Conservation (phyloP, 2,797 vertebrate genomes). For the Alca torda region DNA sequence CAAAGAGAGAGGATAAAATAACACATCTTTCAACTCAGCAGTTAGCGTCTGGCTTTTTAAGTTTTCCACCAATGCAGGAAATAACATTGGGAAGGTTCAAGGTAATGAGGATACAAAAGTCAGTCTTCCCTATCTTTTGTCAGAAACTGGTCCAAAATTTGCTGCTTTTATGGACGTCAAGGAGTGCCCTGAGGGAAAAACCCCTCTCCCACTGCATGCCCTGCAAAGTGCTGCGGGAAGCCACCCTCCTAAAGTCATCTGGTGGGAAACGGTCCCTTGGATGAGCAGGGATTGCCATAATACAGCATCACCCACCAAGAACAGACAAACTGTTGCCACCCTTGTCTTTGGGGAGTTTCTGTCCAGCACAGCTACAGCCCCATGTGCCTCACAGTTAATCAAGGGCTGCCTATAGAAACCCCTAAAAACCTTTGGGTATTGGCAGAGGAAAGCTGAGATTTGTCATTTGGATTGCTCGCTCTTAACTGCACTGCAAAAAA, state of each 20-base stretch:
- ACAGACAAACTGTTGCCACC: not conserved
- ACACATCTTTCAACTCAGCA: not conserved
- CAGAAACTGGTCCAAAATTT: not conserved
- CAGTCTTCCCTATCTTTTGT: not conserved
- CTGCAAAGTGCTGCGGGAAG: not conserved
- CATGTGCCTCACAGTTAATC: rapidly evolving
- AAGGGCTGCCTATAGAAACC: not conserved
- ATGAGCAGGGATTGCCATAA: not conserved
- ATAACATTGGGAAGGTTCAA: not conserved
- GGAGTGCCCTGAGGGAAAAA: not conserved
- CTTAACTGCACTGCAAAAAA: not conserved
- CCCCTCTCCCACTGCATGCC: not conserved
- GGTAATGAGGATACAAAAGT: not conserved
- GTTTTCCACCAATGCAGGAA: slow-evolving; percentile 2
- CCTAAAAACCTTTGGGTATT: not conserved
- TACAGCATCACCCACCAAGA: not conserved
- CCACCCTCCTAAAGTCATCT: not conserved
- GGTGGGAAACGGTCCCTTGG: not conserved
- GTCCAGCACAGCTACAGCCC: not conserved
- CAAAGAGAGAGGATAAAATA: not conserved
- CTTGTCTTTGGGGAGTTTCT: not conserved
- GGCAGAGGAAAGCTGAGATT: not conserved
- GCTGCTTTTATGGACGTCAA: rapidly evolving
- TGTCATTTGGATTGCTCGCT: not conserved
- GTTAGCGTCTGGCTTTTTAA: not conserved